Percentiles rank a stretch among this genome's conserved stretches.
phyloP scores from a whole-genome alignment of 2,113 vertebrate genomes.

The Hirundichthys speculiger region DNA sequence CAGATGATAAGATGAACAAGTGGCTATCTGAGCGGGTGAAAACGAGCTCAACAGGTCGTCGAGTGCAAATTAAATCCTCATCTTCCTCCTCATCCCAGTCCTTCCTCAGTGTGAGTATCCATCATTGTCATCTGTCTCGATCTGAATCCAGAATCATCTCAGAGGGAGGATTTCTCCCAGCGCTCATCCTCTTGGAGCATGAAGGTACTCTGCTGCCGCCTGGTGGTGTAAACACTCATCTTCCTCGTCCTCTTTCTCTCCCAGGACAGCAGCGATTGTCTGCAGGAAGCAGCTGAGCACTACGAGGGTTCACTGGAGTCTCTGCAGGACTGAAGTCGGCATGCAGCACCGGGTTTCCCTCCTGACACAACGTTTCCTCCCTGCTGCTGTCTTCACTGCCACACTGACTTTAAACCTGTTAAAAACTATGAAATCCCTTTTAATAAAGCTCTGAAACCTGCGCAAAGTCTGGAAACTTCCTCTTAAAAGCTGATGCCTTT shows the following conservation, averaged over 20 bases:
- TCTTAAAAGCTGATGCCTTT: too few species aligned
- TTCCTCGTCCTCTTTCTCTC: not conserved
- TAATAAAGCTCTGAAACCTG: too few species aligned
- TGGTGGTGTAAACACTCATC: conserved; percentile 21
- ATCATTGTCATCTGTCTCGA: not conserved
- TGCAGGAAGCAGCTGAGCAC: conserved; percentile 36
- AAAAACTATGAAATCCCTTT: too few species aligned
- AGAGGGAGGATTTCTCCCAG: not conserved
- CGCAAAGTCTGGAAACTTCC: too few species aligned
- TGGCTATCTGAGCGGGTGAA: conserved; percentile 69
- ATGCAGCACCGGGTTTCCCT: too few species aligned
- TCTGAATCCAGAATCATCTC: not conserved
- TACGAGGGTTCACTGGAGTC: conserved; percentile 71
- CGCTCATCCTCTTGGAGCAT: not conserved
- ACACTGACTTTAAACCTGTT: too few species aligned
- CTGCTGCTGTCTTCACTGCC: too few species aligned
- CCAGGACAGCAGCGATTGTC: conserved; percentile 63
- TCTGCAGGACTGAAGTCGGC: conserved; percentile 52
- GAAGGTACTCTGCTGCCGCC: conserved; percentile 30
- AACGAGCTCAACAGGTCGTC: not conserved
- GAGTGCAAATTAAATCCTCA: conserved; percentile 9
- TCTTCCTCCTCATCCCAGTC: conserved; percentile 59
- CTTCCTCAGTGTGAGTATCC: conserved; percentile 68
- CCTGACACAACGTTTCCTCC: too few species aligned
- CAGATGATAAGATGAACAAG: conserved; percentile 72